Percentiles rank a stretch among this genome's conserved stretches.
These are phyloP conservation scores for Venustaconcha ellipsiformis DNA, from an alignment of 1,140 invertebrate genomes.

Conservation along the genomic window DNA sequence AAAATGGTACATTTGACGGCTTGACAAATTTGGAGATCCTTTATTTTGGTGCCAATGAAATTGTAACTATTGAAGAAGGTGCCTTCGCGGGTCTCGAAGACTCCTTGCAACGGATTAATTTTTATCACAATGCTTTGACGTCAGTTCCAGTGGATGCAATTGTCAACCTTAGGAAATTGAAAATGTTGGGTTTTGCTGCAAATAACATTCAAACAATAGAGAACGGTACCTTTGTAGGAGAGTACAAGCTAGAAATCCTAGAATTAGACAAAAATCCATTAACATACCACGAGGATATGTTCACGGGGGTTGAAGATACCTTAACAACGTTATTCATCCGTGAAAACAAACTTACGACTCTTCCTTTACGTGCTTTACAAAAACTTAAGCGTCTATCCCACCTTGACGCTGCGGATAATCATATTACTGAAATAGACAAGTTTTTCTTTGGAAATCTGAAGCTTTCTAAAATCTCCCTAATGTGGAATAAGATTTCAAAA, in stretches of 20 bases:
- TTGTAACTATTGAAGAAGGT: conserved; percentile 18
- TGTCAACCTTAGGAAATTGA: conserved; percentile 11
- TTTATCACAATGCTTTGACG: conserved; percentile 26
- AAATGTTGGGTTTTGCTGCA: conserved; percentile 23
- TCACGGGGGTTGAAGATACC: conserved; percentile 27
- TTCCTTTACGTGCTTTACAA: conserved; percentile 17
- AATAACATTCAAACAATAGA: conserved; percentile 15
- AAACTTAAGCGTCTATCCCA: conserved; percentile 14
- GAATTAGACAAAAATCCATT: conserved; percentile 25
- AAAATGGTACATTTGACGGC: conserved; percentile 19
- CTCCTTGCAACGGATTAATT: conserved; percentile 26
- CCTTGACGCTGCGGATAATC: conserved; percentile 24
- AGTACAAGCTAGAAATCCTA: conserved; percentile 22
- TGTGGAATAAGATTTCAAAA: conserved; percentile 25
- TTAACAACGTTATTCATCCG: conserved; percentile 23
- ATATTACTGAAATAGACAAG: conserved; percentile 22
- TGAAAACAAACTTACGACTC: conserved; percentile 8
- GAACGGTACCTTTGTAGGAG: conserved; percentile 28
- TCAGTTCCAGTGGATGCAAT: conserved; percentile 22
- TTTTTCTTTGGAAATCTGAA: conserved; percentile 23
- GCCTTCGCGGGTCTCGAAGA: conserved; percentile 20
- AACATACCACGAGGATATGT: conserved; percentile 19
- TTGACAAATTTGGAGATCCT: conserved; percentile 14
- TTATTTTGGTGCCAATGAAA: conserved; percentile 26
- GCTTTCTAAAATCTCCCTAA: conserved; percentile 8